Conservation (phyloP, 1,140 invertebrate species). For the Panagrolaimus sp. region DNA sequence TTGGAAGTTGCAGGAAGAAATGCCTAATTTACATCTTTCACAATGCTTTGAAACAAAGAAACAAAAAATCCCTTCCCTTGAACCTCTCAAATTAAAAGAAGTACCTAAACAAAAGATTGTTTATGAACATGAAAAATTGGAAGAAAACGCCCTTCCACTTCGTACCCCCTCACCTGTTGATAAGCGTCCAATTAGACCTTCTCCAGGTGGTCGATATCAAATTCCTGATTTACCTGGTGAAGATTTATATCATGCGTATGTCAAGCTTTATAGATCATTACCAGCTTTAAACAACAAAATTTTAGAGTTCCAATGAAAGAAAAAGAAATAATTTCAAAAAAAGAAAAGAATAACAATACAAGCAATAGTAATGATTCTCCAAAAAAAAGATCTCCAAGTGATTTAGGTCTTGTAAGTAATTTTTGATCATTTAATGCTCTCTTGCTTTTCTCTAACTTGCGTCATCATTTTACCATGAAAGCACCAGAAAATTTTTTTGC, state of each 20-base stretch:
- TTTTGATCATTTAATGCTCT: conserved; percentile 4
- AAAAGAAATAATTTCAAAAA: too few relatives aligned
- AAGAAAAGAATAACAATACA: too few relatives aligned
- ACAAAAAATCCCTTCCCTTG: background rate
- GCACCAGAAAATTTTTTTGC: too few relatives aligned
- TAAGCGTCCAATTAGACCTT: conserved; percentile 9
- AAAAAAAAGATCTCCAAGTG: background rate
- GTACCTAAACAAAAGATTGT: background rate
- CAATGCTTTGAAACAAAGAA: too few relatives aligned
- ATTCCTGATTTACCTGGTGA: conserved; percentile 8
- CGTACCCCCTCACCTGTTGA: conserved; percentile 5
- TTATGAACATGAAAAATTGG: background rate
- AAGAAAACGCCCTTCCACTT: background rate
- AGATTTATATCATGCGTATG: background rate
- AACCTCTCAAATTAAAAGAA: background rate
- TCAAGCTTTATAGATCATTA: too few relatives aligned
- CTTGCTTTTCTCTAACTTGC: background rate
- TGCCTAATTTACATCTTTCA: too few relatives aligned
- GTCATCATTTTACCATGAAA: background rate
- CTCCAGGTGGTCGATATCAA: conserved; percentile 10
- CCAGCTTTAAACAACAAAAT: too few relatives aligned
- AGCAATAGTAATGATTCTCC: too few relatives aligned
- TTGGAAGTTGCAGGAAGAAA: too few relatives aligned
- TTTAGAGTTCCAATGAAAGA: too few relatives aligned
- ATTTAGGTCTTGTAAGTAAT: conserved; percentile 3